These are phyloP conservation scores for Acrossocheilus wenchowensis DNA, from an alignment of 2,797 vertebrate genomes.

Conservation along the genomic window DNA sequence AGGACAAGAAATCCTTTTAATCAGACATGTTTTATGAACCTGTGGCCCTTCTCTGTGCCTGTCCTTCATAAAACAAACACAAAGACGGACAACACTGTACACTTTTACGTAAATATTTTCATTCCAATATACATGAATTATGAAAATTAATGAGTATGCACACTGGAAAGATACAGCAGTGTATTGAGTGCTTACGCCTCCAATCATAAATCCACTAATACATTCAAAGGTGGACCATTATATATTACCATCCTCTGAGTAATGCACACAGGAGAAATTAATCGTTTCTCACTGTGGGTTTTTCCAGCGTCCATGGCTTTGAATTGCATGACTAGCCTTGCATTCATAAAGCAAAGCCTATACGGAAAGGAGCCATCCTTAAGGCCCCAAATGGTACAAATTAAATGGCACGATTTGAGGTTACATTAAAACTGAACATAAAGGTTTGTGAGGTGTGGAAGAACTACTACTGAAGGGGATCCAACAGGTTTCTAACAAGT, in stretches of 20 bases:
- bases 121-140: constrained; percentile 43
- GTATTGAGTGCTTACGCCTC: neutral
- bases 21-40: constrained; percentile 42
- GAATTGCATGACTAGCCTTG: constrained; percentile 18
- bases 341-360: constrained; percentile 19
- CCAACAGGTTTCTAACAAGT: neutral
- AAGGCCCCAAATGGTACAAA: constrained; percentile 31
- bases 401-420: constrained; percentile 39
- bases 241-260: constrained; percentile 21
- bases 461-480: constrained; percentile 25
- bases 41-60: constrained; percentile 11
- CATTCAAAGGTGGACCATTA: constrained; percentile 23
- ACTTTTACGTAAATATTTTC: constrained; percentile 17
- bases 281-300: constrained; percentile 12
- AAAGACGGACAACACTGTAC: constrained; percentile 16
- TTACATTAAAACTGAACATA: constrained; percentile 46
- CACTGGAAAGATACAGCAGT: neutral
- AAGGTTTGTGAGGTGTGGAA: constrained; percentile 43
- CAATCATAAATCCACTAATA: constrained; percentile 44
- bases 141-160: neutral
- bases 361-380: neutral
- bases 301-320: neutral
- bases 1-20: constrained; percentile 52
- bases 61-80: constrained; percentile 34
- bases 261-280: constrained; percentile 39